Evolutionary conservation across 2,113 vertebrate species (phyloP).

Genomic region (Grus americana): DNA sequence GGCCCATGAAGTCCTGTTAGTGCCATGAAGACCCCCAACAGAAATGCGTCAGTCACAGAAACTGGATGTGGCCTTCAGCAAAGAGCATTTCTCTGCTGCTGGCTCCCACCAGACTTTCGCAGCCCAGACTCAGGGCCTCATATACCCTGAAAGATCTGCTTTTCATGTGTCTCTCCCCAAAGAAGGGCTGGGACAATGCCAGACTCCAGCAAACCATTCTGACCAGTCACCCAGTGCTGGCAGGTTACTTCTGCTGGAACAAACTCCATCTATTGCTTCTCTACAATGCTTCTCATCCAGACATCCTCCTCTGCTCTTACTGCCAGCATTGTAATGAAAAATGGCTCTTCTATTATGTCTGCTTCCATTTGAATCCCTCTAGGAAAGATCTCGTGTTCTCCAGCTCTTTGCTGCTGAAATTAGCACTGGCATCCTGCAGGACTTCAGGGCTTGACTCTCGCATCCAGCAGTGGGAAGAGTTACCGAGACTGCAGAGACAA

Average conservation of each 20-base stretch:
- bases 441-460: not conserved
- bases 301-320: conserved; percentile 30
- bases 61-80: conserved; percentile 2
- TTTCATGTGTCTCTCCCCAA: not conserved
- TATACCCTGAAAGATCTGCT: not conserved
- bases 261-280: not conserved
- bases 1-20: not conserved
- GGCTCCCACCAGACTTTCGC: not conserved
- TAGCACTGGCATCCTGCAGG: conserved; percentile 30
- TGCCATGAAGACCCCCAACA: not conserved
- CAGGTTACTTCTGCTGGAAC: conserved; percentile 14
- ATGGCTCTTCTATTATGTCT: conserved; percentile 32
- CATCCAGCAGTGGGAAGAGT: not conserved
- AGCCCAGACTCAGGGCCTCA: conserved; percentile 13
- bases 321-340: conserved; percentile 41
- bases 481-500: not conserved
- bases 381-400: conserved; percentile 41
- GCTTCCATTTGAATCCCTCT: conserved; percentile 51
- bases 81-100: not conserved
- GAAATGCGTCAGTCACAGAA: not conserved
- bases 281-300: not conserved
- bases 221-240: not conserved
- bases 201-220: not conserved
- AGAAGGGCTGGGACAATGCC: not conserved
- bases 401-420: conserved; percentile 58